phyloP scores from a whole-genome alignment of 2,113 vertebrate genomes.

The Struthio camelus region DNA sequence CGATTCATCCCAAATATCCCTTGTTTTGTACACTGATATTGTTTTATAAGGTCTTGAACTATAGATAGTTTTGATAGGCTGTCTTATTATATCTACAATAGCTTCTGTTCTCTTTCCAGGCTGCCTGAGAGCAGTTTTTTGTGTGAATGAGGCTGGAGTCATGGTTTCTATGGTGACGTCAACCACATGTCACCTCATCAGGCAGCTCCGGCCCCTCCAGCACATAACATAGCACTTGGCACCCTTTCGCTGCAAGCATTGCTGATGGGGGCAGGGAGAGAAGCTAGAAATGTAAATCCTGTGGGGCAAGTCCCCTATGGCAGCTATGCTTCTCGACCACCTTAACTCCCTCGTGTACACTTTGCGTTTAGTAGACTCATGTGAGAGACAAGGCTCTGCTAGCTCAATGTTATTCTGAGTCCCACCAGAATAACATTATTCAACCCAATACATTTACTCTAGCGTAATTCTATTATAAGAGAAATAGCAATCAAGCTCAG shows the following conservation, averaged over 20 bases:
- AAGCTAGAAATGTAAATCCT: neutral
- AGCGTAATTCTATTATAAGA: neutral
- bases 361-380: neutral
- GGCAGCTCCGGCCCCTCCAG: neutral
- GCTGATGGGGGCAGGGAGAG: neutral
- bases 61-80: neutral
- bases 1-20: neutral
- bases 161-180: conserved; percentile 48
- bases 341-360: neutral
- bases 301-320: accelerated
- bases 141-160: neutral
- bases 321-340: neutral
- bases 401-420: neutral
- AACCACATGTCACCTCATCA: neutral
- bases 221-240: neutral
- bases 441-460: neutral
- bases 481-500: neutral
- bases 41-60: neutral
- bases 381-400: neutral
- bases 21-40: accelerated
- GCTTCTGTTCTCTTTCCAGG: neutral
- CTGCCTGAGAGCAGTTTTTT: neutral
- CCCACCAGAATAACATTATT: neutral
- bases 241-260: neutral
- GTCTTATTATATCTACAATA: neutral